Conservation (phyloP, 1,140 invertebrate species). For the Lasioglossum baleicum region DNA sequence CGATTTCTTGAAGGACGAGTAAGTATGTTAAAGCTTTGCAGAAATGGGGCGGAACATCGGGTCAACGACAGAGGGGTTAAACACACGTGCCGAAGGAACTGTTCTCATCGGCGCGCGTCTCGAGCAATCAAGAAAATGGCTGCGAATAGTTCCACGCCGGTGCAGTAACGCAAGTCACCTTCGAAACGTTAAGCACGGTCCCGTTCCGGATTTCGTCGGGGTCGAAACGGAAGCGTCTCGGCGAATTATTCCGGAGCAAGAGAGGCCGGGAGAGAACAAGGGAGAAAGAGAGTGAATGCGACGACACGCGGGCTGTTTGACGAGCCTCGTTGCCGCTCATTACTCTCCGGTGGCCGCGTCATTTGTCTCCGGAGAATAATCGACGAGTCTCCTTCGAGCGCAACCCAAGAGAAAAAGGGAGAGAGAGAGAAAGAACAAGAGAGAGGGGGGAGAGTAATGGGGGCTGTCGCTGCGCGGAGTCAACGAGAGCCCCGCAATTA, state of each 20-base stretch:
- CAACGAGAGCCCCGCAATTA: conserved; percentile 73
- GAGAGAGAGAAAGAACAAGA: conserved; percentile 18
- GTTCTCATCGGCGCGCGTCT: no score
- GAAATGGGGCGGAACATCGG: no score
- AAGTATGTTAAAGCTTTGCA: no score
- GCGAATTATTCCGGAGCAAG: conserved; percentile 1
- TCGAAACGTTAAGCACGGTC: background rate
- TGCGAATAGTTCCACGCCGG: background rate
- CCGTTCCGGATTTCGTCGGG: conserved; percentile 20
- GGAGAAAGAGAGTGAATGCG: background rate
- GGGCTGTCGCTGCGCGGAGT: conserved; percentile 47
- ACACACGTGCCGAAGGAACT: no score
- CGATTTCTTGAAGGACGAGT: no score
- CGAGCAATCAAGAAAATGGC: conserved; percentile 5
- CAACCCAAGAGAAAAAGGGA: conserved; percentile 24
- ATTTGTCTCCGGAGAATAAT: conserved; percentile 66
- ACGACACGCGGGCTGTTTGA: conserved; percentile 44
- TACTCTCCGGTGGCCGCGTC: conserved; percentile 66
- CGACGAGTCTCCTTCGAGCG: conserved; percentile 40
- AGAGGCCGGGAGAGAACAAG: background rate
- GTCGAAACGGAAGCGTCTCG: conserved; percentile 11
- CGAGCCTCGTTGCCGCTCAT: conserved; percentile 62
- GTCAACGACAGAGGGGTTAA: no score
- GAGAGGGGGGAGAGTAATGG: conserved; percentile 49
- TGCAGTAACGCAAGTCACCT: conserved; percentile 15